Percentiles rank a stretch among this genome's conserved stretches.
Conservation (phyloP, 2,888 invertebrate genomes). For the Acholoe squamosa region DNA sequence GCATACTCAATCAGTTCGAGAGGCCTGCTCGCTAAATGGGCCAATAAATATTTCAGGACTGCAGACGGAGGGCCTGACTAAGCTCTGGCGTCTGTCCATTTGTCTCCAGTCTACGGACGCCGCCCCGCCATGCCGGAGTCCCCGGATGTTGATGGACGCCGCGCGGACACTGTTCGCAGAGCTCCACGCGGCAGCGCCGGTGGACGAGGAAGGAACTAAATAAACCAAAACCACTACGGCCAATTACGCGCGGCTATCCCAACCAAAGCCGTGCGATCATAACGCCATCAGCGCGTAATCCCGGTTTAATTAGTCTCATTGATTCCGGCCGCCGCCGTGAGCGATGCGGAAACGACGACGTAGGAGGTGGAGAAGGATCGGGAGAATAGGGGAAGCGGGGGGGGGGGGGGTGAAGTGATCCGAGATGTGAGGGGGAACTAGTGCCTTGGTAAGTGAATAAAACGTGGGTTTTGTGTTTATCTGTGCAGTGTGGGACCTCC, state of each 20-base stretch:
- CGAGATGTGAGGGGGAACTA: background rate
- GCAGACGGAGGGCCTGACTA: conserved; percentile 52
- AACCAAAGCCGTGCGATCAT: conserved; percentile 34
- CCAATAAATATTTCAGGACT: conserved; percentile 55
- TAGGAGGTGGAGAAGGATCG: background rate
- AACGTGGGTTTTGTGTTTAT: background rate
- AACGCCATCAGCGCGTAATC: conserved; percentile 48
- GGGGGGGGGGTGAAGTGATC: background rate
- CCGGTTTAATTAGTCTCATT: conserved; percentile 43
- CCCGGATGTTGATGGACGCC: too few species aligned
- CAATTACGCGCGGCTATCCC: conserved; percentile 7
- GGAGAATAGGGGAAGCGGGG: background rate
- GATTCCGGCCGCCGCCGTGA: background rate
- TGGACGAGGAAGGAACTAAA: conserved; percentile 10
- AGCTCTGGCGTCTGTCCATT: conserved; percentile 17
- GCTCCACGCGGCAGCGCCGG: background rate
- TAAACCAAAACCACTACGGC: conserved; percentile 17
- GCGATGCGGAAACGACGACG: conserved; percentile 7
- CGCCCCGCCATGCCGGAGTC: background rate
- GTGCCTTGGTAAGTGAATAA: background rate
- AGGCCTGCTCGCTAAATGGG: conserved; percentile 36
- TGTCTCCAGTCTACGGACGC: background rate
- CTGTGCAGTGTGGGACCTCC: background rate
- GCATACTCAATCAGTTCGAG: conserved; percentile 38
- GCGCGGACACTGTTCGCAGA: background rate